Evolutionary conservation across 53 echinoderm and acorn worm genomes (phyloP).

Genomic region (Actinopyga echinites): DNA sequence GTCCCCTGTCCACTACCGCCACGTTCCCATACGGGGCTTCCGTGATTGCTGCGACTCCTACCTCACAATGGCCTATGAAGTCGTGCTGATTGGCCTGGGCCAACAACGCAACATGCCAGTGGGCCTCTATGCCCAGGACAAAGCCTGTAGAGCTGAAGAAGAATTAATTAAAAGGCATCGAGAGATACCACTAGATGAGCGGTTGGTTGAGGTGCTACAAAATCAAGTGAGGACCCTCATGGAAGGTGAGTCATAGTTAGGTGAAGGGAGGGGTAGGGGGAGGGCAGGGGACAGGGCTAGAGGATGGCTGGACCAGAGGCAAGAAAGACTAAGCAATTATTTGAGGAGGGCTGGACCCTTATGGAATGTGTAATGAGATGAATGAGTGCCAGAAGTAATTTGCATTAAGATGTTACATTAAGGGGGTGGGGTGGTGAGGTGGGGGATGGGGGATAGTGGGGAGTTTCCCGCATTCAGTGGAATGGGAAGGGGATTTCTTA

Average conservation of each 20-base stretch:
- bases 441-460: too few species aligned
- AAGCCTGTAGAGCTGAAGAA: conserved; percentile 95
- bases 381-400: too few species aligned
- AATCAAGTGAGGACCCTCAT: conserved; percentile 88
- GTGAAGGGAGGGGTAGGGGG: not conserved
- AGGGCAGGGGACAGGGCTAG: not conserved
- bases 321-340: not conserved
- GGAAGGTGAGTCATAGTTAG: conserved; percentile 67
- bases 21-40: conserved; percentile 77
- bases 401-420: too few species aligned
- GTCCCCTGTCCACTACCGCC: conserved; percentile 61
- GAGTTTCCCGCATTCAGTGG: too few species aligned
- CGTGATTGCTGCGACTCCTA: conserved; percentile 81
- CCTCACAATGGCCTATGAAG: conserved; percentile 95
- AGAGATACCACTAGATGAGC: conserved; percentile 87
- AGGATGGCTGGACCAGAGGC: not conserved
- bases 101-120: conserved; percentile 96
- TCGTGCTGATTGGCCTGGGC: conserved; percentile 86
- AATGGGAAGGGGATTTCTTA: too few species aligned
- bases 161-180: conserved; percentile 87
- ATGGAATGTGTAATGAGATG: not conserved
- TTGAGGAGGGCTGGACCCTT: not conserved
- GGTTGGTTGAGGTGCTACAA: conserved; percentile 89
- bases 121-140: conserved; percentile 98
- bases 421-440: too few species aligned